Evolutionary conservation across 2,113 vertebrate species (phyloP), one percentile per base, ranked within the genome.

Genomic region (Osmerus mordax): DNA sequence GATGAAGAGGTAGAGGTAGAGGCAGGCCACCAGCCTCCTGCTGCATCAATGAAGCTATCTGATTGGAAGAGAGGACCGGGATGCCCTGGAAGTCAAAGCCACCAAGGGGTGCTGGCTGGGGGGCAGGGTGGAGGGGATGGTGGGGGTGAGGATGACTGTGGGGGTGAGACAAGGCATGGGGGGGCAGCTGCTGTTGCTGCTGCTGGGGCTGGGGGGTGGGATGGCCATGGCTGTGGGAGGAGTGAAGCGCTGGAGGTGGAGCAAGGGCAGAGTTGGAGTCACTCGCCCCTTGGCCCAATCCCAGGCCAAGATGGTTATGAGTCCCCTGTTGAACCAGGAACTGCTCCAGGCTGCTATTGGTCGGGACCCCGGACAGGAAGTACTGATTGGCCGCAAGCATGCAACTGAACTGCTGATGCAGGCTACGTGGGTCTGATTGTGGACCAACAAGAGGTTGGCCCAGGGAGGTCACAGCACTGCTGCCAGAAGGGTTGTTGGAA

Each of bases 371-470:
- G 3, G 92, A 93, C 29, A 93, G 84, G 78, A 93, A 93, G 83
- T 93, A 93, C 75, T 93, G 92, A 78, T 93, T 93, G 72, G 92
- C 92, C 0, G 92, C 92, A 1, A 93, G 91, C 92, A 93, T 93
- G 84, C 92, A 93, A 82, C 92, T 93, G 84, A 93, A 93, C 81
- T 93, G 92, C 86, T 93, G 92, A 83, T 93, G 92, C 67, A 93
- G 90, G 88, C 91, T 93, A 72, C 91, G 92, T 36, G 92, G 90
- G 47, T 93, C 92, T 0, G 91, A 90, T 84, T 91, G 91, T 53
- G 77, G 64, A 53, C 92, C 88, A 1, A 91, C 91, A 12, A 92
- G 71, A 32, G 91, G 91, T 51, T 81, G 74, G 11, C 78, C 73
- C 51, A 79, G 36, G 19, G 78, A 75, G 51, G 81, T 78, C 56